phyloP scores from a whole-genome alignment of 1,140 invertebrate species.

The Drosophila subobscura region DNA sequence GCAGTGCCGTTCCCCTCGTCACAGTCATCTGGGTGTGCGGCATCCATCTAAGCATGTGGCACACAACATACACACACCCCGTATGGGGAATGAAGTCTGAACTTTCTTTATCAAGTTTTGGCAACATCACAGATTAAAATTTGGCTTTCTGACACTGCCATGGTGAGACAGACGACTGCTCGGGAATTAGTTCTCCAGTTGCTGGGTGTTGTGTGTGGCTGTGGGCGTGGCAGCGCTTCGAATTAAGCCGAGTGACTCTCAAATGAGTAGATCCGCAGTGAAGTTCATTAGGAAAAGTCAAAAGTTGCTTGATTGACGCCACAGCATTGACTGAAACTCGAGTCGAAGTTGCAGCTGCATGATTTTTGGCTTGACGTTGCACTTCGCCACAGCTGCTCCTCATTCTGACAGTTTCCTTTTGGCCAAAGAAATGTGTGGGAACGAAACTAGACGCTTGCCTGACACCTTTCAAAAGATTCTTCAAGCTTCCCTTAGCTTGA shows the following conservation, averaged over 20 bases:
- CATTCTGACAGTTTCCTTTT: conserved; percentile 28
- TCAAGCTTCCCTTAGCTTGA: too few species aligned
- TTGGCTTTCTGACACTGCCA: conserved; percentile 74
- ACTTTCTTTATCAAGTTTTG: conserved; percentile 79
- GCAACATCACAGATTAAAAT: conserved; percentile 80
- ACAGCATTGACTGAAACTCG: conserved; percentile 44
- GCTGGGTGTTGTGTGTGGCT: background rate
- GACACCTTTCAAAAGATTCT: too few species aligned
- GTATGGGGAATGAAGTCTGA: conserved; percentile 23
- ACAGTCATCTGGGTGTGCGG: conserved; percentile 16
- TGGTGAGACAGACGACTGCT: conserved; percentile 38
- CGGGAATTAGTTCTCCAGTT: conserved; percentile 34
- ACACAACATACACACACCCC: conserved; percentile 26
- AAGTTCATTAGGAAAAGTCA: conserved; percentile 73
- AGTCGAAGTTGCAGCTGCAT: conserved; percentile 28
- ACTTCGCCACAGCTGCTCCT: background rate
- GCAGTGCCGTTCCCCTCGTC: background rate
- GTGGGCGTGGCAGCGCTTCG: conserved; percentile 57
- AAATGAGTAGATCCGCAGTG: conserved; percentile 72
- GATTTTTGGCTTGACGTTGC: conserved; percentile 10
- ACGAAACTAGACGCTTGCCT: background rate
- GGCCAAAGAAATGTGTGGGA: background rate
- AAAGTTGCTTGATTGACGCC: conserved; percentile 76
- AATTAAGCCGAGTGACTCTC: conserved; percentile 79
- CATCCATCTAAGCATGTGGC: conserved; percentile 68